phyloP scores from a whole-genome alignment of 2,113 vertebrate species.

The Garra rufa region DNA sequence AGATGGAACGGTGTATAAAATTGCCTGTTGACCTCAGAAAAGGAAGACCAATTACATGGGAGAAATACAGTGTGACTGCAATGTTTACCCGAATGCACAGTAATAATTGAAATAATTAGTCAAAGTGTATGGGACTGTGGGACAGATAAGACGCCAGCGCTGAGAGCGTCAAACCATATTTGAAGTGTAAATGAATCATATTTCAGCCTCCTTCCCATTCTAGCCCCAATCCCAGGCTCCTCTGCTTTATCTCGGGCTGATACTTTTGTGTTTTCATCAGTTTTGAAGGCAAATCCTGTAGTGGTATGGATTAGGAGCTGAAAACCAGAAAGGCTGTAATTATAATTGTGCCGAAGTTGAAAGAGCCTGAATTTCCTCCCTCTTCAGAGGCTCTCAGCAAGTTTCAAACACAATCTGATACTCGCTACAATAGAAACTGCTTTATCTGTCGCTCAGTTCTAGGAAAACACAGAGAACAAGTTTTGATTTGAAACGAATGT shows the following conservation, averaged over 20 bases:
- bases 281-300: conserved; percentile 55
- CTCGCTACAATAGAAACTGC: not conserved
- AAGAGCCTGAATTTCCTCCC: conserved; percentile 9
- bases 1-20: conserved; percentile 55
- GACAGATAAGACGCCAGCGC: conserved; percentile 43
- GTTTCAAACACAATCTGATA: conserved; percentile 48
- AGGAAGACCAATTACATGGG: conserved; percentile 52
- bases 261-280: conserved; percentile 55
- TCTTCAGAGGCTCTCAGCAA: conserved; percentile 1
- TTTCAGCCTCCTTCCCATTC: conserved; percentile 35
- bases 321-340: conserved; percentile 52
- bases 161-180: conserved; percentile 49
- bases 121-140: conserved; percentile 5
- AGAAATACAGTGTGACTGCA: conserved; percentile 4
- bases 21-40: conserved; percentile 52
- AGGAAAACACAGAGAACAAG: not conserved
- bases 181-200: conserved; percentile 55
- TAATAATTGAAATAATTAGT: conserved; percentile 56
- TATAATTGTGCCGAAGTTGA: conserved; percentile 44
- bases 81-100: not conserved
- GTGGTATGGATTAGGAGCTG: conserved; percentile 43
- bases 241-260: conserved; percentile 42
- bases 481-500: conserved; percentile 32
- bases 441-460: conserved; percentile 13
- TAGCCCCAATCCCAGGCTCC: conserved; percentile 1